Evolutionary conservation across 2,113 vertebrate species (phyloP).

Genomic region (Pavo muticus): DNA sequence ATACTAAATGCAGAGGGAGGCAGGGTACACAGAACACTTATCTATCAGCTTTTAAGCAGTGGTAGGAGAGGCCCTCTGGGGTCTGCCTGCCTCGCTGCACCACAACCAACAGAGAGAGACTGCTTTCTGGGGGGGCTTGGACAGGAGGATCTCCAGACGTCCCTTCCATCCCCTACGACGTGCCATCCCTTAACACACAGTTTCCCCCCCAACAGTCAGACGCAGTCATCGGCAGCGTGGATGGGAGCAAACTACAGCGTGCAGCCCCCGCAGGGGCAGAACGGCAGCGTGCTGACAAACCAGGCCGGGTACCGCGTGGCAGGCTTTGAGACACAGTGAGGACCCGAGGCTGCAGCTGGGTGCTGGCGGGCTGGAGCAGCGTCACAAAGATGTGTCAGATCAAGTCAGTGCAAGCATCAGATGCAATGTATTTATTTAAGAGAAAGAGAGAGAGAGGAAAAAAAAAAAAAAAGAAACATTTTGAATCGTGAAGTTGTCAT

Average conservation of each 20-base stretch:
- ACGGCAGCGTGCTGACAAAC: slow-evolving; percentile 88
- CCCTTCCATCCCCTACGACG: neutral
- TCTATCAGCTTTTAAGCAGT: neutral
- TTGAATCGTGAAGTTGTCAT: slow-evolving; percentile 81
- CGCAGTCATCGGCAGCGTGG: slow-evolving; percentile 90
- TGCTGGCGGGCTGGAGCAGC: too few relatives aligned
- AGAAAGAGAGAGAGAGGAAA: neutral
- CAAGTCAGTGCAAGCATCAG: slow-evolving; percentile 83
- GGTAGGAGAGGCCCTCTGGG: too few relatives aligned
- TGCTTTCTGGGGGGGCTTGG: too few relatives aligned
- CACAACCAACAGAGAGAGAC: neutral
- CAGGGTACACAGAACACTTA: neutral
- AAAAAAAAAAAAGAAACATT: slow-evolving; percentile 43
- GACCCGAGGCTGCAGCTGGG: slow-evolving; percentile 58
- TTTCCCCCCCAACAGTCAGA: slow-evolving; percentile 81
- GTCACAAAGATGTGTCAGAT: slow-evolving; percentile 79
- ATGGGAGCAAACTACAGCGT: slow-evolving; percentile 87
- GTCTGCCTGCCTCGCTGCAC: neutral
- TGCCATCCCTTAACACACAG: neutral
- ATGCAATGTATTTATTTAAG: slow-evolving; percentile 85
- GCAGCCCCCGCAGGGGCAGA: slow-evolving; percentile 87
- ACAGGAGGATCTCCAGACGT: too few relatives aligned
- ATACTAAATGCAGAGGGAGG: too few relatives aligned
- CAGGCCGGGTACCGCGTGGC: slow-evolving; percentile 90
- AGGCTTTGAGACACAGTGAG: slow-evolving; percentile 92